Conservation (phyloP, 2,797 vertebrate genomes). For the Cuniculus paca region DNA sequence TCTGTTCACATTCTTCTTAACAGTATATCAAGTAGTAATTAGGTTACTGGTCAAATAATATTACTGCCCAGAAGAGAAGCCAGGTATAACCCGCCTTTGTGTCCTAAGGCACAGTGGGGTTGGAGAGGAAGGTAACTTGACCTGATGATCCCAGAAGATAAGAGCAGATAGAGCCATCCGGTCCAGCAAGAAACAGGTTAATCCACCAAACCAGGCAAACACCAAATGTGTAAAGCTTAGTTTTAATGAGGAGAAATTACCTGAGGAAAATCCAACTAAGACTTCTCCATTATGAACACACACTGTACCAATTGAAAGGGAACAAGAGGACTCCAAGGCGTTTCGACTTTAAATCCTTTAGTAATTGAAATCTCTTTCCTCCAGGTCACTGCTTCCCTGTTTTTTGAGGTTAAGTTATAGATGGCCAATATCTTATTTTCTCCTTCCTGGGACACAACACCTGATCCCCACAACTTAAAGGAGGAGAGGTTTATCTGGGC, state of each 20-base stretch:
- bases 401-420: neutral
- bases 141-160: neutral
- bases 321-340: neutral
- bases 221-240: neutral
- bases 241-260: neutral
- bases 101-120: neutral
- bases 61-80: neutral
- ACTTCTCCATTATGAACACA: neutral
- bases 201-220: neutral
- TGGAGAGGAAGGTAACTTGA: neutral
- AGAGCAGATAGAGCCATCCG: fast-evolving
- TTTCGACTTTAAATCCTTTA: neutral
- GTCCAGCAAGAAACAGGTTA: neutral
- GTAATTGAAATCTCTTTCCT: neutral
- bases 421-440: neutral
- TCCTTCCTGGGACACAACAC: neutral
- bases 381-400: neutral
- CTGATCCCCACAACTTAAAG: neutral
- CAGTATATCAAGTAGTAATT: neutral
- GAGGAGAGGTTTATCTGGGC: neutral
- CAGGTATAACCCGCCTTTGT: neutral
- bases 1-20: neutral
- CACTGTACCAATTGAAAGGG: neutral
- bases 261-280: neutral
- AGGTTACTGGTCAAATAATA: neutral